A percentile compares a stretch with the other conserved stretches of the same genome.
Conservation (phyloP, 1,140 invertebrate genomes). For the Neodiprion virginianus region DNA sequence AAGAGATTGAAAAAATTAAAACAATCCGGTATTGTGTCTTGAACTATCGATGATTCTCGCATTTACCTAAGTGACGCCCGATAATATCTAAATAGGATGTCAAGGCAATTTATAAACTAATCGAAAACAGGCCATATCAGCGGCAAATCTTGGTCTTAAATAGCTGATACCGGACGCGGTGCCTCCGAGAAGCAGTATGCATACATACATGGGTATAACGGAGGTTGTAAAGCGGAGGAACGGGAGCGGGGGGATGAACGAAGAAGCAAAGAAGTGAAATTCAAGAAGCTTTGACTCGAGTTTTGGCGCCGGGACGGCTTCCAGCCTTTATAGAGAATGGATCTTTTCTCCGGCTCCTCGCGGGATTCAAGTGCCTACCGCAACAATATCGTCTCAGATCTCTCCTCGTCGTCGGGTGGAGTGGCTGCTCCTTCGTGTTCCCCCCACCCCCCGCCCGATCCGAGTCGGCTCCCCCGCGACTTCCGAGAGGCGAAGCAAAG, state of each 20-base stretch:
- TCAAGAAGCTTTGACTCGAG: neutral
- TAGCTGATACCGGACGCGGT: no score
- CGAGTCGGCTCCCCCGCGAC: constrained; percentile 24
- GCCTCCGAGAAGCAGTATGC: no score
- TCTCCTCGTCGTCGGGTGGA: constrained; percentile 34
- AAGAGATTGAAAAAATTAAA: no score
- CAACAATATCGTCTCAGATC: constrained; percentile 43
- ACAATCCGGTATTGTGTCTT: no score
- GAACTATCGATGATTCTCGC: no score
- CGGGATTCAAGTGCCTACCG: constrained; percentile 39
- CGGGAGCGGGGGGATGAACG: neutral
- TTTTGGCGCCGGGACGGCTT: neutral
- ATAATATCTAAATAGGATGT: no score
- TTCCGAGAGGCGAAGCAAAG: constrained; percentile 47
- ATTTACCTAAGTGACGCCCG: no score
- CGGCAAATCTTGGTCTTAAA: no score
- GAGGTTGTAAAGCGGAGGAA: no score
- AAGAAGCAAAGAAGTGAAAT: neutral
- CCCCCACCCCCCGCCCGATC: constrained; percentile 21
- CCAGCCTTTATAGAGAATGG: constrained; percentile 20
- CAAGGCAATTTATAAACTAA: no score
- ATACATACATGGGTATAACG: no score
- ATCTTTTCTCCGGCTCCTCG: constrained; percentile 9
- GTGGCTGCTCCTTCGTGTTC: constrained; percentile 27
- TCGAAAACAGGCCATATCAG: no score